Evolutionary conservation across 2,797 vertebrate species (phyloP).

Genomic region (Takifugu rubripes): DNA sequence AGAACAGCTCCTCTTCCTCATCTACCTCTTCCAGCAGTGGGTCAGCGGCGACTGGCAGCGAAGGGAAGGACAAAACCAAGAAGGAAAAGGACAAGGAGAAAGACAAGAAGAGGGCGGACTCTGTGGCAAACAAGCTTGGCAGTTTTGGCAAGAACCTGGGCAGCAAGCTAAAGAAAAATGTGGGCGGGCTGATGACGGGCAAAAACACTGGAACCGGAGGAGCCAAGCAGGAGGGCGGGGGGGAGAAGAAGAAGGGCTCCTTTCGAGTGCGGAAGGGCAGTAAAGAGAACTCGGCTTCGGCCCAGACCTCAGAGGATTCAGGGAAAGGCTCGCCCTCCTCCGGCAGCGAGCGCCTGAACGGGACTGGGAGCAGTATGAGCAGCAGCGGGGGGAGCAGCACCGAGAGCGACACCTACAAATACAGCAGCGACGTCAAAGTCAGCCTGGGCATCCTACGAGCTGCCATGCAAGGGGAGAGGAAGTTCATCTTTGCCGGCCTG

Average conservation of each 20-base stretch:
- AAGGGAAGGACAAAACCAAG: constrained; percentile 69
- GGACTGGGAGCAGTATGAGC: constrained; percentile 63
- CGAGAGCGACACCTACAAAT: constrained; percentile 78
- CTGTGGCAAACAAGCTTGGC: constrained; percentile 94
- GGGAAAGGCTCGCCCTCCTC: constrained; percentile 70
- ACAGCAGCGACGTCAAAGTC: constrained; percentile 86
- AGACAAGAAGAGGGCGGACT: constrained; percentile 89
- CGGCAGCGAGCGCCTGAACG: constrained; percentile 64
- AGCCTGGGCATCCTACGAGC: constrained; percentile 87
- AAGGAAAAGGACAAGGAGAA: constrained; percentile 84
- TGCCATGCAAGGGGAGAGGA: constrained; percentile 92
- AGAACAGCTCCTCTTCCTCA: constrained; percentile 72
- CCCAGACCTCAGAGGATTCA: constrained; percentile 76
- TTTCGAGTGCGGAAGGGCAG: constrained; percentile 83
- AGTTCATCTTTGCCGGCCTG: constrained; percentile 85
- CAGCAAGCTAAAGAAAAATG: constrained; percentile 94
- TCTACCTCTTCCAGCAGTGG: constrained; percentile 74
- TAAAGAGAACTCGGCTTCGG: constrained; percentile 78
- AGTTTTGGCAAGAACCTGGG: constrained; percentile 96
- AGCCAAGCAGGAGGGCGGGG: constrained; percentile 70
- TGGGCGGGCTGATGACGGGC: constrained; percentile 91
- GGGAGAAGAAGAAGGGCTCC: constrained; percentile 88
- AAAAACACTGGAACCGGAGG: constrained; percentile 62
- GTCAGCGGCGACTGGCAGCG: constrained; percentile 41
- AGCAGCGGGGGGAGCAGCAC: constrained; percentile 69